Percentiles rank a stretch among this genome's conserved stretches.
Evolutionary conservation across 2,113 vertebrate species (phyloP).

Genomic region (Chaenogobius annularis): DNA sequence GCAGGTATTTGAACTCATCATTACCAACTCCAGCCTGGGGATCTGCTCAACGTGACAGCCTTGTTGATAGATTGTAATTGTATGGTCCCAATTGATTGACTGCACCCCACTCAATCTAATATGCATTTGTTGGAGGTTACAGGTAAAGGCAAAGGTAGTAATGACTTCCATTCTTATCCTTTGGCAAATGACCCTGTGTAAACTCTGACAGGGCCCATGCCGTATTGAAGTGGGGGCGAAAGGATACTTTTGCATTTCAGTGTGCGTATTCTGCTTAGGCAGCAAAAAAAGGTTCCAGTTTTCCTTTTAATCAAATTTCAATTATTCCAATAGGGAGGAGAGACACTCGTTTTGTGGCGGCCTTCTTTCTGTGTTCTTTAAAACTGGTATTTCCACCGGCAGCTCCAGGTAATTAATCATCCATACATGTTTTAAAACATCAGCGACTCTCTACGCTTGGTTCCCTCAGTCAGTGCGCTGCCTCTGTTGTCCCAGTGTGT

Average conservation of each 20-base stretch:
- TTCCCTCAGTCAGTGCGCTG: slow-evolving; percentile 66
- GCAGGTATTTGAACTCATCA: slow-evolving; percentile 77
- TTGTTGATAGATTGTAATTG: slow-evolving; percentile 75
- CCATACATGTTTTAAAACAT: slow-evolving; percentile 77
- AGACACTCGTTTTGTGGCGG: slow-evolving; percentile 56
- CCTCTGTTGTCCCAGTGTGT: slow-evolving; percentile 69
- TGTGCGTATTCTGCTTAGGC: slow-evolving; percentile 69
- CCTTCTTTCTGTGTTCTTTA: slow-evolving; percentile 64
- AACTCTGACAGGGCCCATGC: slow-evolving; percentile 64
- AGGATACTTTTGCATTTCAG: slow-evolving; percentile 64
- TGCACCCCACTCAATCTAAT: slow-evolving; percentile 63
- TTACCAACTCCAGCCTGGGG: slow-evolving; percentile 72
- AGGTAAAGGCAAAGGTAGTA: slow-evolving; percentile 62
- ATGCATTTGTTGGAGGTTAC: slow-evolving; percentile 74
- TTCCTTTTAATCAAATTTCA: slow-evolving; percentile 79
- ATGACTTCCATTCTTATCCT: slow-evolving; percentile 73
- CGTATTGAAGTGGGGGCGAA: slow-evolving; percentile 54
- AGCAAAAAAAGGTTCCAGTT: slow-evolving; percentile 64
- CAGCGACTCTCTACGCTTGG: slow-evolving; percentile 60
- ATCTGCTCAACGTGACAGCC: slow-evolving; percentile 69
- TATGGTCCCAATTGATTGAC: slow-evolving; percentile 68
- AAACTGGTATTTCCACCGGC: slow-evolving; percentile 71
- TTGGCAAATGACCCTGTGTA: slow-evolving; percentile 66
- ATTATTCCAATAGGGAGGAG: slow-evolving; percentile 69
- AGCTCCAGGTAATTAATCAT: slow-evolving; percentile 78